Percentiles rank a stretch among this genome's conserved stretches.
phyloP scores from a whole-genome alignment of 2,113 vertebrate genomes.

The Mionectes macconnelli region DNA sequence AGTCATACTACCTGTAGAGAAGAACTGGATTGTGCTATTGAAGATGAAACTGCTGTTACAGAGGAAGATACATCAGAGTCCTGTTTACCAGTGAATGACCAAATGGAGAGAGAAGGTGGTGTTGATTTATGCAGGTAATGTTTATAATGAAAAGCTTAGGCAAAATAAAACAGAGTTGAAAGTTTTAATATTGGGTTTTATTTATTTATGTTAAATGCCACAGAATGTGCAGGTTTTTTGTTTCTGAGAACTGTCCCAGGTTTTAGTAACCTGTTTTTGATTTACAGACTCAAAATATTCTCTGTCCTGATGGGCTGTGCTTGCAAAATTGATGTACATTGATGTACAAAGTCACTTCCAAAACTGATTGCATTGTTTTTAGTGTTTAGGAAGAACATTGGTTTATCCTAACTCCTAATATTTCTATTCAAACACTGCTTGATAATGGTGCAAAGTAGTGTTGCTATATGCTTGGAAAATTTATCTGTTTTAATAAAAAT shows the following conservation, averaged over 20 bases:
- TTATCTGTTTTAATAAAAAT: background rate
- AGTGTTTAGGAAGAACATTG: background rate
- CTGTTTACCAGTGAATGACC: background rate
- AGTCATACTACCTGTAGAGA: background rate
- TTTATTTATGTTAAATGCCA: background rate
- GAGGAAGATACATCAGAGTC: background rate
- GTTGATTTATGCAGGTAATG: conserved; percentile 57
- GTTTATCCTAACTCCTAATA: background rate
- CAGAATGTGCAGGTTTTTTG: background rate
- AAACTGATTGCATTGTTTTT: background rate
- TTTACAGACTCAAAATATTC: background rate
- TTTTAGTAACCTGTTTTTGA: background rate
- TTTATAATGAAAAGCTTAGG: background rate
- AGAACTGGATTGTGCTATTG: background rate
- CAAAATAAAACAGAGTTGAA: background rate
- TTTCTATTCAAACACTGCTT: background rate
- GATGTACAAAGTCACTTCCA: background rate
- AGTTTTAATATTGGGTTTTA: background rate
- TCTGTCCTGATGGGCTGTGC: background rate
- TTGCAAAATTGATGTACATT: background rate
- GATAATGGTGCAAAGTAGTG: background rate
- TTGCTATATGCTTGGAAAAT: background rate
- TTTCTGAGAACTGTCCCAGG: background rate
- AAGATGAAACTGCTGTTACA: background rate
- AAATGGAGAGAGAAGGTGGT: background rate